Conservation (phyloP, 37 sponge, comb jelly and placozoan species). For the Spongilla lacustris region DNA sequence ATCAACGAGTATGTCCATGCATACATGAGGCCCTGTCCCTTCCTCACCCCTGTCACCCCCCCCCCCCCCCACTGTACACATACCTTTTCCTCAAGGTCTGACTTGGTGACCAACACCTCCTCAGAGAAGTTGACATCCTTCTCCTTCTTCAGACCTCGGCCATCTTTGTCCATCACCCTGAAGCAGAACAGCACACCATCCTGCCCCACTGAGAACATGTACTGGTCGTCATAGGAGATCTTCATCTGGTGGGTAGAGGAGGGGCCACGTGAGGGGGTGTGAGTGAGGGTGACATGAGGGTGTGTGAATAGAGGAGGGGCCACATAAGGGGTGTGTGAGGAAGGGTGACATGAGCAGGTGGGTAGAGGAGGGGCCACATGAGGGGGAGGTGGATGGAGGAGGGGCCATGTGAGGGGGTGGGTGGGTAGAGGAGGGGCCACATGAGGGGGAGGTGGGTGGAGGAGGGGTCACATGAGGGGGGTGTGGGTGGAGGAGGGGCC, state of each 20-base stretch:
- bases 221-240: conserved; percentile 92
- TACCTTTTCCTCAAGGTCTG: conserved; percentile 95
- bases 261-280: not conserved
- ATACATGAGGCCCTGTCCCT: too few relatives aligned
- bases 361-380: not conserved
- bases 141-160: conserved; percentile 82
- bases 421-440: not conserved
- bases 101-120: conserved; percentile 93
- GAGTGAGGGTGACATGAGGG: too few relatives aligned
- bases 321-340: not conserved
- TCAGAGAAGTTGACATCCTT: conserved; percentile 89
- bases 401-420: too few relatives aligned
- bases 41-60: not conserved
- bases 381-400: not conserved
- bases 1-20: too few relatives aligned
- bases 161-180: conserved; percentile 90
- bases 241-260: conserved; percentile 54
- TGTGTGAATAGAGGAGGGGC: not conserved
- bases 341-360: too few relatives aligned
- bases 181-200: conserved; percentile 89
- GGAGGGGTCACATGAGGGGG: too few relatives aligned
- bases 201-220: conserved; percentile 87
- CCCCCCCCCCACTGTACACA: not conserved
- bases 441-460: not conserved
- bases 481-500: not conserved